Percentiles rank a stretch among this genome's conserved stretches.
phyloP scores from a whole-genome alignment of 2,113 vertebrate genomes.

The Lagenorhynchus albirostris region DNA sequence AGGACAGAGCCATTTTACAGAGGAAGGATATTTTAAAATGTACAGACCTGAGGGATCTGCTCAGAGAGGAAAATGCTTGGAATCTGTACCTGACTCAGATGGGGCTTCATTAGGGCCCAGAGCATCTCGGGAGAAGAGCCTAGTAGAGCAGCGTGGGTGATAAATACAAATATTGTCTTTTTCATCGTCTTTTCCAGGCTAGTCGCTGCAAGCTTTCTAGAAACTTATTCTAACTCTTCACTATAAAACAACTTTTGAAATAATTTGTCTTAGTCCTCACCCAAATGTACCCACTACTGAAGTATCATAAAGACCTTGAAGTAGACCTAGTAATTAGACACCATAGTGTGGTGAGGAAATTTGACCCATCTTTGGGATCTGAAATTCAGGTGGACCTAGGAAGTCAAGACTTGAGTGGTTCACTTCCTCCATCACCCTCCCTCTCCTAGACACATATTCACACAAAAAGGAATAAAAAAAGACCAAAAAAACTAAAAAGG shows the following conservation, averaged over 20 bases:
- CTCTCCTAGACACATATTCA: neutral
- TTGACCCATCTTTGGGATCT: neutral
- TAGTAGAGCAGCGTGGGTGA: rapidly evolving
- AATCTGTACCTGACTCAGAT: neutral
- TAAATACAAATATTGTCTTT: neutral
- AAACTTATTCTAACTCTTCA: neutral
- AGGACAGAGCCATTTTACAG: neutral
- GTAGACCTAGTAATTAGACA: neutral
- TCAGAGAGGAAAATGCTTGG: neutral
- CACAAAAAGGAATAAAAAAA: neutral
- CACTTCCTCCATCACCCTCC: neutral
- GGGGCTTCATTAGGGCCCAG: neutral
- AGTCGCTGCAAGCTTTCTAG: neutral
- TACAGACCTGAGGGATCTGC: neutral
- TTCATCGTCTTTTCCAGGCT: neutral
- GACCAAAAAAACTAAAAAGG: neutral
- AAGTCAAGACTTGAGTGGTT: neutral
- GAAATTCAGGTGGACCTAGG: neutral
- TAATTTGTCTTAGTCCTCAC: neutral
- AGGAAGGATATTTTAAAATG: neutral
- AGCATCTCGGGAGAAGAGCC: neutral
- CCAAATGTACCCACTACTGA: neutral
- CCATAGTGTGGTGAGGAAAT: neutral
- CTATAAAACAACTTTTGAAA: neutral
- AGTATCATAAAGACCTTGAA: neutral